Conservation (phyloP, 2,113 vertebrate species). For the Sylvietta virens region DNA sequence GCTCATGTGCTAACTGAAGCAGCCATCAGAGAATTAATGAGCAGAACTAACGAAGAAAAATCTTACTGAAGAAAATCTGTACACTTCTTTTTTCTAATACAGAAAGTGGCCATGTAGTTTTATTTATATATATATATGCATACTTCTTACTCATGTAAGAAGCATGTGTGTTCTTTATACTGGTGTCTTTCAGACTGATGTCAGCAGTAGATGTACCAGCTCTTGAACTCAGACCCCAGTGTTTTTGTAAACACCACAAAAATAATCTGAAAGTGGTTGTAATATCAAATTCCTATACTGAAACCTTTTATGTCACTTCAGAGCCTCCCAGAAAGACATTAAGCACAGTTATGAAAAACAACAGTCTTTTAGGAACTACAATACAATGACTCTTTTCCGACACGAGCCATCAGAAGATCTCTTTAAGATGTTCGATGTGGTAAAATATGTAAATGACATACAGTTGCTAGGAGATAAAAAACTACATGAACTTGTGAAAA, state of each 20-base stretch:
- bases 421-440: background rate
- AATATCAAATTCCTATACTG: background rate
- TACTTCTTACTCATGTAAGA: background rate
- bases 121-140: background rate
- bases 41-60: background rate
- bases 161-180: background rate
- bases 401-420: constrained; percentile 20
- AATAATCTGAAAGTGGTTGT: background rate
- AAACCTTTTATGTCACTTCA: background rate
- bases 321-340: constrained; percentile 6
- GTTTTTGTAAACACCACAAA: background rate
- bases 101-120: background rate
- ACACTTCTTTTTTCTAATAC: background rate
- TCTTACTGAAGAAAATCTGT: background rate
- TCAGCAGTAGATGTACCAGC: background rate
- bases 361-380: constrained; percentile 20
- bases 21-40: background rate
- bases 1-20: background rate
- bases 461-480: constrained; percentile 43
- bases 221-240: background rate
- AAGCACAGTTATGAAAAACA: background rate
- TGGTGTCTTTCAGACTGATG: background rate
- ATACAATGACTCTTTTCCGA: background rate
- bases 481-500: constrained; percentile 30
- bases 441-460: constrained; percentile 46